Base-by-base conservation (phyloP, 1,140 invertebrate genomes). In the Hyles euphorbiae region DNA sequence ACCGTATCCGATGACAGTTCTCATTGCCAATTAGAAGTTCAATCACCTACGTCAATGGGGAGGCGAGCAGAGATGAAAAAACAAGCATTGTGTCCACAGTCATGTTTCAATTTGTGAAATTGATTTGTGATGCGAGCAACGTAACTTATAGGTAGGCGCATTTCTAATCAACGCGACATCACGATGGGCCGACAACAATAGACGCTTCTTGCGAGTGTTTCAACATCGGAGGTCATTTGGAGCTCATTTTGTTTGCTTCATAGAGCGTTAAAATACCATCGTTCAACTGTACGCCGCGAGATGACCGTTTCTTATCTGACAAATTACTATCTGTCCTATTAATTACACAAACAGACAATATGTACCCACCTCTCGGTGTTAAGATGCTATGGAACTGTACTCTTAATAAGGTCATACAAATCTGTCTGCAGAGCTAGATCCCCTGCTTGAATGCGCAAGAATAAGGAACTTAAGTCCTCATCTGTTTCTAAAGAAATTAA, bases 51-150 rank as follows among this genome's bases (percentile, higher is more conserved):
- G 54, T 60, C 65, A 67, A 67, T 64, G 60, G 62, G 58, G 66
- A 40, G 60, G 58, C 59, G 53, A 34, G 58, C 56, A 55, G 58
- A 60, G 53, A 63, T 58, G 53, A 72, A 72, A 69, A 74, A 76
- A 68, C 66, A 58, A 69, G 58, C 67, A 67, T 65, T 65, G 63
- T 74, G 58, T 58, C 57, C 60, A 56, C 66, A 76, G 74, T 76
- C 75, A 73, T 74, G 71, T 76, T 74, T 76, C 76, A 78, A 83
- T 83, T 80, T 78, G 70, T 69, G 61, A 76, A 81, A 81, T 81
- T 78, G 76, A 80, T 83, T 81, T 78, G 74, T 75, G 73, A 63
- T 67, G 60, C 59, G 63, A 55, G 57, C 48, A 56, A 50, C 53
- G 53, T 50, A 45, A 50, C 52, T 60, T 54, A 58, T 60, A 58